phyloP scores from a whole-genome alignment of 1,140 invertebrate genomes.

The Acromyrmex heyeri region DNA sequence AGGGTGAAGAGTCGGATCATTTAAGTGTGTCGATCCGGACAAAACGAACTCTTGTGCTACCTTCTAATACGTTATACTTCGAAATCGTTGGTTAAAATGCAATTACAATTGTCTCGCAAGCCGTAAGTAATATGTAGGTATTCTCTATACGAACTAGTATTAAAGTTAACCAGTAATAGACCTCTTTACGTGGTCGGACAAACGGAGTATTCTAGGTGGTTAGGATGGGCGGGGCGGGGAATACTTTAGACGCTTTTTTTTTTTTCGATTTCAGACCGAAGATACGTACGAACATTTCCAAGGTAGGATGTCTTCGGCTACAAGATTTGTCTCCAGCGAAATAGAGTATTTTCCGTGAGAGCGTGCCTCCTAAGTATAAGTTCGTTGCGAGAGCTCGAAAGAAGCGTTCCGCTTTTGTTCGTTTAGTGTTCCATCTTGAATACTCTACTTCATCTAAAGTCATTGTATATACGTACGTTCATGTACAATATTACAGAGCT shows the following conservation, averaged over 20 bases:
- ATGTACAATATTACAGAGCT: conserved; percentile 68
- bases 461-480: conserved; percentile 57
- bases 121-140: conserved; percentile 49
- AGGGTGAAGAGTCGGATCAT: conserved; percentile 3
- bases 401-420: conserved; percentile 42
- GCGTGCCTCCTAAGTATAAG: conserved; percentile 37
- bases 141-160: conserved; percentile 31
- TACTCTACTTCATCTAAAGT: conserved; percentile 63
- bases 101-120: conserved; percentile 55
- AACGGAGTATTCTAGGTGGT: conserved; percentile 53
- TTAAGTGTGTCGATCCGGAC: conserved; percentile 40
- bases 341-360: conserved; percentile 36
- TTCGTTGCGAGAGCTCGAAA: conserved; percentile 38
- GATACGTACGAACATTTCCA: conserved; percentile 22
- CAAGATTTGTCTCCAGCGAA: conserved; percentile 38
- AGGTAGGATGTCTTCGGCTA: conserved; percentile 13
- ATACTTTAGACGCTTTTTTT: conserved; percentile 45
- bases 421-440: conserved; percentile 35
- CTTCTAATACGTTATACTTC: conserved; percentile 56
- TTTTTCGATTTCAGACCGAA: conserved; percentile 12
- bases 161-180: conserved; percentile 42
- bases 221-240: background rate
- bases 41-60: conserved; percentile 54
- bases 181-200: conserved; percentile 48
- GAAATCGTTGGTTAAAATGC: conserved; percentile 51